These are phyloP conservation scores for Palloptera scutellata DNA, from an alignment of 2,888 invertebrate genomes.

Conservation along the genomic window DNA sequence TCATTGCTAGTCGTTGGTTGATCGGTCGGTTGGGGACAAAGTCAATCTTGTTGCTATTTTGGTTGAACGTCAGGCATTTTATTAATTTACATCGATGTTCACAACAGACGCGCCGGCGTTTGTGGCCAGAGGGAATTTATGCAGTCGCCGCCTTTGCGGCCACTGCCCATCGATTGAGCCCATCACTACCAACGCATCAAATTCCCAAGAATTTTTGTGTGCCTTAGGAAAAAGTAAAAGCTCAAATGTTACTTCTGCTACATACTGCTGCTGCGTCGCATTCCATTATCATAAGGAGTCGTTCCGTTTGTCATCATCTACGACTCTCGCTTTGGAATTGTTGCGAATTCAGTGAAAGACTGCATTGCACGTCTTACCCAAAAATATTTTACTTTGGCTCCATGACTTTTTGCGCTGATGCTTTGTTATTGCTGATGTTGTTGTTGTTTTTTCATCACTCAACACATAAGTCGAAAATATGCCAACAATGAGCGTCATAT, in stretches of 20 bases:
- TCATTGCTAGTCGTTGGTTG: slow-evolving; percentile 37
- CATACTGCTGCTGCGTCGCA: slow-evolving; percentile 44
- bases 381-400: too few species aligned
- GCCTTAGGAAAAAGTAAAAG: too few species aligned
- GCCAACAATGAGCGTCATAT: slow-evolving; percentile 60
- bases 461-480: slow-evolving; percentile 41
- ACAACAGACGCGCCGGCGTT: slow-evolving; percentile 57
- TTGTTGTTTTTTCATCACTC: background rate
- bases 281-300: slow-evolving; percentile 60
- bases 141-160: too few species aligned
- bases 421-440: slow-evolving; percentile 14
- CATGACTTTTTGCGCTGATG: slow-evolving; percentile 5
- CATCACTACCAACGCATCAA: background rate
- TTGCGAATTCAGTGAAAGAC: background rate
- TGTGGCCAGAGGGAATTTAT: slow-evolving; percentile 29
- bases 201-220: too few species aligned
- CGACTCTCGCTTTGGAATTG: background rate
- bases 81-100: slow-evolving; percentile 54
- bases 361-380: background rate
- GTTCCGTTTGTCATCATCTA: background rate
- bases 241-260: slow-evolving; percentile 19
- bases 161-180: slow-evolving; percentile 3
- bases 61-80: slow-evolving; percentile 43
- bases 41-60: background rate
- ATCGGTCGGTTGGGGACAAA: slow-evolving; percentile 37